These are phyloP conservation scores for Indicator maculatus DNA, from an alignment of 2,113 vertebrate genomes.

Conservation along the genomic window DNA sequence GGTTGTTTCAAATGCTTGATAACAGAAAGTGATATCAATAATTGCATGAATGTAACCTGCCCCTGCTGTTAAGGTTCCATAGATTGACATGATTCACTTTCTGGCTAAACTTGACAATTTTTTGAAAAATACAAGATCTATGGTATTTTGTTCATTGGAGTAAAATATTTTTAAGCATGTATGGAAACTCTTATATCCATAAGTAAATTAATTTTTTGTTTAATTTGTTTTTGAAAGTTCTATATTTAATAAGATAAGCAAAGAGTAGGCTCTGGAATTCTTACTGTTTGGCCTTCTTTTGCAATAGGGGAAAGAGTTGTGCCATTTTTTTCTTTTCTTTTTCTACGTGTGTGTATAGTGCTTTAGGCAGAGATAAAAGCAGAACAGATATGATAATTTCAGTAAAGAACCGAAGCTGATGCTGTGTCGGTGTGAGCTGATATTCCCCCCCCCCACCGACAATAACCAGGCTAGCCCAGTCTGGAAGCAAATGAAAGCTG, in stretches of 20 bases:
- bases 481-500: too few species aligned
- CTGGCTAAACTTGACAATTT: not conserved
- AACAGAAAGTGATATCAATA: not conserved
- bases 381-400: not conserved
- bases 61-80: not conserved
- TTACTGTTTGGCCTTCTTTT: not conserved
- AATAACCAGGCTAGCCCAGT: too few species aligned
- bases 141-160: not conserved
- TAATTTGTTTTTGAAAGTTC: not conserved
- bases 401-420: conserved; percentile 30
- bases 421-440: too few species aligned
- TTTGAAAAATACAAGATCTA: not conserved
- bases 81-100: not conserved
- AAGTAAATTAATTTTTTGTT: not conserved
- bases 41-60: not conserved
- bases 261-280: not conserved
- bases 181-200: not conserved
- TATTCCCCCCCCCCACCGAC: too few species aligned
- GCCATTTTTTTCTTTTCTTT: not conserved
- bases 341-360: not conserved
- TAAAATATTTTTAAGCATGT: not conserved
- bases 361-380: not conserved
- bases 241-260: not conserved
- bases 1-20: not conserved
- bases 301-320: fast-evolving